Base-by-base conservation (phyloP, 2,888 invertebrate genomes). In the Chalcosyrphus nemorum region DNA sequence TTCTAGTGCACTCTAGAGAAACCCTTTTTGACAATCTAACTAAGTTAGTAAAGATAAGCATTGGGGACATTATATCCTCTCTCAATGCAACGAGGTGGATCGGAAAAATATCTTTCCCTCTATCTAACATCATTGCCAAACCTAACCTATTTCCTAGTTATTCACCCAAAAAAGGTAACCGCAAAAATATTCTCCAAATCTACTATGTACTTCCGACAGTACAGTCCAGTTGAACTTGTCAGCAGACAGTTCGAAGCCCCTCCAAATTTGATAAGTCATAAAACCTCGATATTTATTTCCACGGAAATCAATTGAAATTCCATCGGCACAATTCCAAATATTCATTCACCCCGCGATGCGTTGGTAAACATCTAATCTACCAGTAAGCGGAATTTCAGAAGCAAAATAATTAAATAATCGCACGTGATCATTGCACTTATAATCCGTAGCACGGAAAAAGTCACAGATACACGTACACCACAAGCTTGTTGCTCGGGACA, bases 371-470 rank as follows among this genome's bases (percentile, higher is more conserved):
- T 38, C 45, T 45, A 45, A 45, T 19, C 45, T 19, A 17, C n/a
- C n/a, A 38, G n/a, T 38, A 38, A n/a, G n/a, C 35, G 35, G 35
- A 35, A 35, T 35, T n/a, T 4, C 9, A n/a, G 2, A 2, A 6
- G 21, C 17, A 43, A 15, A 21, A 38, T 57, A 72, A 61, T 61
- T 50, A 52, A 61, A 38, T 61, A 47, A 41, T 7, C 27, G 72
- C 52, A 61, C 61, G 71, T 61, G 72, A 61, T 38, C 0, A 7
- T 61, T 52, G 13, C 29, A 61, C 17, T 38, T 50, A 47, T 32
- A 57, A 47, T 45, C 45, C 19, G 11, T n/a, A 38, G 35, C 35
- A 38, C 35, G 35, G 35, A 38, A 38, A n/a, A 38, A 4, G n/a
- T n/a, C n/a, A n/a, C n/a, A n/a, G n/a, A n/a, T n/a, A n/a, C n/a